phyloP scores from a whole-genome alignment of 2,888 invertebrate species.

The Cryptus armator region DNA sequence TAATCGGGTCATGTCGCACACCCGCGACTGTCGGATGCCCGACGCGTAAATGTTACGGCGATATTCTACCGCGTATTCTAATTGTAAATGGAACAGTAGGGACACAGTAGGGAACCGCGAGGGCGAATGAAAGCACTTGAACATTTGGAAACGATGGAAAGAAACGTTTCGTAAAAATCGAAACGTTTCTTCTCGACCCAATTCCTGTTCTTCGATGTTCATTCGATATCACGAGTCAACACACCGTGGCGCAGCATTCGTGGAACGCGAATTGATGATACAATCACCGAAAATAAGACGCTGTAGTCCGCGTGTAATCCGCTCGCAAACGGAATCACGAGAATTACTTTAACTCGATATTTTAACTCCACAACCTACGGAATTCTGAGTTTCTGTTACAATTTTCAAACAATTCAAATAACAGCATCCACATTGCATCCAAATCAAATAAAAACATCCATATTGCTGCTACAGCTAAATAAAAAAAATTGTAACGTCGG shows the following conservation, averaged over 20 bases:
- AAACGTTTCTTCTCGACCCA: background rate
- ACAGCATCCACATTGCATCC: no score
- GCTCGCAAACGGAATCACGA: no score
- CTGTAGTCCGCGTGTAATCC: background rate
- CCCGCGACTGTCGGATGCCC: background rate
- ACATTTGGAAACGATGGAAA: conserved; percentile 5
- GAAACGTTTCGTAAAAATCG: background rate
- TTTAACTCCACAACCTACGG: no score
- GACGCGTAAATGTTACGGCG: background rate
- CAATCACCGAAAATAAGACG: background rate
- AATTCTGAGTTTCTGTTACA: no score
- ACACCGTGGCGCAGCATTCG: background rate
- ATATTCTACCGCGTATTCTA: conserved; percentile 1
- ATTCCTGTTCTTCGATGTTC: background rate
- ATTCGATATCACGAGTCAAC: background rate
- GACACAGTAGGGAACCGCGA: background rate
- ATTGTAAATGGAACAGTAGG: conserved; percentile 3
- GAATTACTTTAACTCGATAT: no score
- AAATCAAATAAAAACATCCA: no score
- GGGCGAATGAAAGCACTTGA: background rate
- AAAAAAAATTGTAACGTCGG: no score
- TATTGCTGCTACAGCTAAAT: no score
- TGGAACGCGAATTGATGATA: background rate
- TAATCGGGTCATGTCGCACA: conserved; percentile 35
- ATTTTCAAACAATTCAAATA: no score